Evolutionary conservation across 2,113 vertebrate species (phyloP), one percentile per base, ranked within the genome.

Genomic region (Cyanistes caeruleus): DNA sequence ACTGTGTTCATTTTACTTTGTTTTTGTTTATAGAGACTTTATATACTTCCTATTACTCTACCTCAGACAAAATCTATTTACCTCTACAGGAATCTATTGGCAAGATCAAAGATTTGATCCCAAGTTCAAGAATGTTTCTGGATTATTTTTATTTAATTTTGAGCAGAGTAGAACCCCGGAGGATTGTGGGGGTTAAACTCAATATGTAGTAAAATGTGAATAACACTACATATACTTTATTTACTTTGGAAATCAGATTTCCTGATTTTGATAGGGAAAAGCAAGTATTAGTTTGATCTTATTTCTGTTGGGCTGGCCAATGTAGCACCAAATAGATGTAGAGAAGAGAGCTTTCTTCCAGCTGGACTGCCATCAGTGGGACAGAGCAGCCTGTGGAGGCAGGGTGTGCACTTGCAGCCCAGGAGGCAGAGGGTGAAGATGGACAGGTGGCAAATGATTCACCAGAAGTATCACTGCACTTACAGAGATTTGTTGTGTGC

Each of bases 391-490:
- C 51, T 44, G 49, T 7, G 41, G 9, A 51, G 11, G 20, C 46
- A 31, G 27, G 14, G 19, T 2, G 4, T 24, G 39, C 39, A 10
- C 44, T 6, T 9, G 21, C 3, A 67, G 22, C 12, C 43, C 27
- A 52, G 10, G 15, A 59, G 11, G 11, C 1, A 37, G 22, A 55
- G 9, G 64, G 10, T 22, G 11, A 46, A 59, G 28, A 35, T 31
- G 18, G 43, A 11, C 3, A 24, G 10, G 30, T n/a, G 18, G 4
- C 2, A 35, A 27, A 43, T 41, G 39, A 65, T 16, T 56, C 46
- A 58, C 12, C 43, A 67, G 49, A 67, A 78, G 1, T 18, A 52
- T 27, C 0, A 0, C 9, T 67, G 23, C 16, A 43, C 30, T 63
- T 82, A 69, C 6, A 72, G 39, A 59, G 27, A 64, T 76, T 85